Conservation (phyloP, 64 coral and sea anemone species). For the Montipora cactus region DNA sequence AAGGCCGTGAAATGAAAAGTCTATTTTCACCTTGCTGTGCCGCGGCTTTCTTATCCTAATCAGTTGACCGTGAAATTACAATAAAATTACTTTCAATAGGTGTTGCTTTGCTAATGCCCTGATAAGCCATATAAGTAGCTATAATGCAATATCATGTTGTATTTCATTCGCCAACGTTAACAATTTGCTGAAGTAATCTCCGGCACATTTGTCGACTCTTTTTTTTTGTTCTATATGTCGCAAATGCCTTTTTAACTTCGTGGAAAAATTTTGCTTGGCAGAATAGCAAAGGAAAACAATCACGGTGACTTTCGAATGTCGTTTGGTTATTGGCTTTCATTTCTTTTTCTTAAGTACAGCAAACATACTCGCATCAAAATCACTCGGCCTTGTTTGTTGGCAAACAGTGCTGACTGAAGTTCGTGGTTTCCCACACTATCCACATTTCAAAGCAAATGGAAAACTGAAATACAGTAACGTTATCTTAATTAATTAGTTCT, state of each 20-base stretch:
- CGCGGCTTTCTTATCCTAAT: too few relatives aligned
- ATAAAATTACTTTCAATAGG: neutral
- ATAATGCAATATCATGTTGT: too few relatives aligned
- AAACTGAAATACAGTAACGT: too few relatives aligned
- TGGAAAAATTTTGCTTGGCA: neutral
- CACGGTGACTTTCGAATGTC: neutral
- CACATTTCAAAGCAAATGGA: neutral
- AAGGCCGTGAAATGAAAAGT: too few relatives aligned
- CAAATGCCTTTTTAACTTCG: neutral
- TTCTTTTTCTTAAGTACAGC: too few relatives aligned
- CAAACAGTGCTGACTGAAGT: neutral
- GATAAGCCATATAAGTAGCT: too few relatives aligned
- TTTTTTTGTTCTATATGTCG: neutral
- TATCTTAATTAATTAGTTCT: neutral
- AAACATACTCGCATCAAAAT: too few relatives aligned
- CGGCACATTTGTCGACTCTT: neutral
- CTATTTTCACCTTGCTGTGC: too few relatives aligned
- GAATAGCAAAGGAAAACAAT: neutral
- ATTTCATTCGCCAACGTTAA: too few relatives aligned
- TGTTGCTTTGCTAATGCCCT: neutral
- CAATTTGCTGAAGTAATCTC: too few relatives aligned
- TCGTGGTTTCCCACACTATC: neutral
- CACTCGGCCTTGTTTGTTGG: too few relatives aligned
- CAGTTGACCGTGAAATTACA: neutral
- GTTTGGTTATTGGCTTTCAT: neutral